Base-by-base conservation (phyloP, 2,113 vertebrate species). In the western clawed frog (Xenopus tropicalis) region DNA sequence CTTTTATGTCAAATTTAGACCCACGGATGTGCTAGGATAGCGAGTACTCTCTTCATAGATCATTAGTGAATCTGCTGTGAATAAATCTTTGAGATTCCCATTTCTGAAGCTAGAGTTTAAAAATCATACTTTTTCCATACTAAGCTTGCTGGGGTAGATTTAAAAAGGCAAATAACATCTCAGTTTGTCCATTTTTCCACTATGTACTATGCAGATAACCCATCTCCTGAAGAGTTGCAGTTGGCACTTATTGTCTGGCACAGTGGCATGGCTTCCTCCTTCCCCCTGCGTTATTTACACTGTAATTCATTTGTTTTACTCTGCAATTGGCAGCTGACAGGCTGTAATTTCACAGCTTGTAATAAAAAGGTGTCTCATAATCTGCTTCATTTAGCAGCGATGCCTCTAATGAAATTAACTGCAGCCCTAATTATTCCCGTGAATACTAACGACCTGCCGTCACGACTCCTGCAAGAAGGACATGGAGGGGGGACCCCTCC, bases 351-450 rank as follows among this genome's bases (percentile, higher is more conserved):
- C 95, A 98, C 95, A 95, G 96, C 95, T 92, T 88, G 94, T 96
- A 96, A 93, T 98, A 98, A 98, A 74, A 98, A 98, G 95, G 97
- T 97, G 95, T 97, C 96, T 96, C 94, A 94, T 98, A 98, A 97
- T 97, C 96, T 95, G 96, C 95, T 97, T 97, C 96, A 97, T 99
- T 99, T 98, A 99, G 96, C 95, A 98, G 94, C 92, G 93, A 94
- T 96, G 96, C 94, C 94, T 97, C 97, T 98, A 98, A 99, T 99
- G 96, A 98, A 99, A 98, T 98, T 97, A 99, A 97, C 93, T 93
- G 94, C 94, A 85, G 93, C 88, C 91, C 95, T 98, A 98, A 98
- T 99, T 98, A 97, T 93, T 94, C 94, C 93, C 91, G 93, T 94
- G 95, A 96, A 96, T 98, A 95, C 96, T 96, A 98, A 98, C 95